These are phyloP conservation scores for Melanaphis sacchari DNA, from an alignment of 1,140 invertebrate species.

Conservation along the genomic window DNA sequence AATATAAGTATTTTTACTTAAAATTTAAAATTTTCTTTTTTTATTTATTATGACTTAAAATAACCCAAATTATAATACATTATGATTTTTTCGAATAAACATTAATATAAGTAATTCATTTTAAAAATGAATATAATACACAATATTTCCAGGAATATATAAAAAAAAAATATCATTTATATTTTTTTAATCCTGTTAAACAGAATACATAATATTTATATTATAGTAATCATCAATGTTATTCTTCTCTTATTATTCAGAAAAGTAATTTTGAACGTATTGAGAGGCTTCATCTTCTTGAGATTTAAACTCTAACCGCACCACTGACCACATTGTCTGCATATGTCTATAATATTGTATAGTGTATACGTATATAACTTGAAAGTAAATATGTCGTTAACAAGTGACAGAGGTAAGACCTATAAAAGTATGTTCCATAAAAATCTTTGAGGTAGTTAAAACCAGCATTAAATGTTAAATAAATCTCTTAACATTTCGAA, in stretches of 20 bases:
- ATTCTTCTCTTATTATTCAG: background rate
- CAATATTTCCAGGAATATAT: too few relatives aligned
- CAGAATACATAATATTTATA: background rate
- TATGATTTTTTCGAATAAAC: too few relatives aligned
- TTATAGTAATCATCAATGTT: background rate
- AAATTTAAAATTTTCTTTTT: too few relatives aligned
- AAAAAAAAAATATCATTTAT: background rate
- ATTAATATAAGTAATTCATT: background rate
- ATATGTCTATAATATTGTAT: background rate
- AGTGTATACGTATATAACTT: background rate
- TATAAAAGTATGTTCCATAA: conserved; percentile 17
- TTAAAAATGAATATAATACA: too few relatives aligned
- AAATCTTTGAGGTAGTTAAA: background rate
- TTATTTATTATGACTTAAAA: background rate
- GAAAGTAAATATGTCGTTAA: conserved; percentile 18
- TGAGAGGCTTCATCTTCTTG: background rate
- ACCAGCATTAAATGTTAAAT: background rate
- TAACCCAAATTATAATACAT: background rate
- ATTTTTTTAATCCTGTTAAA: background rate
- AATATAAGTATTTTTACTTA: too few relatives aligned
- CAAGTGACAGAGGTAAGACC: background rate
- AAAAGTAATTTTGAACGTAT: background rate
- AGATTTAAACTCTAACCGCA: background rate
- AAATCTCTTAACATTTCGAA: background rate
- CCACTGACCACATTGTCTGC: background rate